These are phyloP conservation scores for Euwallacea fornicatus DNA, from an alignment of 1,140 invertebrate genomes.

Conservation along the genomic window DNA sequence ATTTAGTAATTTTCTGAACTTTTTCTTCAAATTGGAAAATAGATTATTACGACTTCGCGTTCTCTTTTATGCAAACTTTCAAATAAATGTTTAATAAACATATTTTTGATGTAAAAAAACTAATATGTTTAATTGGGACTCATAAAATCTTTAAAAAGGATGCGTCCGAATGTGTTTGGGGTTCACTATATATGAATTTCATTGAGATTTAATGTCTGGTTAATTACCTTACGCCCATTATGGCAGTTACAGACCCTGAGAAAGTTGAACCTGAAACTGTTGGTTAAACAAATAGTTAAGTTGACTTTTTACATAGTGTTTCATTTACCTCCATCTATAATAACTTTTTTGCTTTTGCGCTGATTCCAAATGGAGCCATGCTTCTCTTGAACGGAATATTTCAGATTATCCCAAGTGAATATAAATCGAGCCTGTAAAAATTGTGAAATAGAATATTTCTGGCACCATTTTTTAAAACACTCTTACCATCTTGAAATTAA, in stretches of 20 bases:
- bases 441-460: not conserved
- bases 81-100: no score
- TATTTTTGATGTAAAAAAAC: no score
- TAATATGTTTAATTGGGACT: no score
- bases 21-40: no score
- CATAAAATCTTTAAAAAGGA: no score
- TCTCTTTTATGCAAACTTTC: no score
- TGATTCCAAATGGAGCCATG: constrained; percentile 7
- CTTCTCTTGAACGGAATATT: constrained; percentile 26
- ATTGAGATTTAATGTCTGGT: no score
- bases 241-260: constrained; percentile 53
- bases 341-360: constrained; percentile 18
- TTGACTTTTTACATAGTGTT: no score
- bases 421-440: constrained; percentile 29
- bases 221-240: constrained; percentile 56
- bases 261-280: constrained; percentile 53
- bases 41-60: no score
- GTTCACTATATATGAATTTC: not conserved
- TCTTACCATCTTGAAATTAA: constrained; percentile 17
- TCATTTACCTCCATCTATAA: constrained; percentile 30
- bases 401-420: constrained; percentile 31
- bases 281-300: constrained; percentile 20
- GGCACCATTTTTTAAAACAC: not conserved
- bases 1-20: no score
- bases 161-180: no score